Conservation (phyloP, 2,888 invertebrate species). For the Melanchra persicariae region DNA sequence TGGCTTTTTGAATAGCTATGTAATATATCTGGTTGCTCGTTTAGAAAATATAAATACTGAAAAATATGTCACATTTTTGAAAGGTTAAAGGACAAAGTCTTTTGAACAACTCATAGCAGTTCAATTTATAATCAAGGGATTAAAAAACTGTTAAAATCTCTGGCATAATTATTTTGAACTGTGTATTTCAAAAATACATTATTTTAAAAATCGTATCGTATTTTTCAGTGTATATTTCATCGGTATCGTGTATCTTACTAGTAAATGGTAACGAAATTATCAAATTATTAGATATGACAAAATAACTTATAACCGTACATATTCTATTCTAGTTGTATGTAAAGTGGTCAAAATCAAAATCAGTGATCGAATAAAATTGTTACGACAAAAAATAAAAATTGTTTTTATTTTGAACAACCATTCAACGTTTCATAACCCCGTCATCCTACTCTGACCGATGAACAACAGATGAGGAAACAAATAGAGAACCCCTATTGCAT, state of each 20-base stretch:
- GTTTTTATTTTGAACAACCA: conserved; percentile 57
- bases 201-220: conserved; percentile 17
- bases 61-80: conserved; percentile 31
- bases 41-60: conserved; percentile 42
- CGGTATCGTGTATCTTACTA: conserved; percentile 61
- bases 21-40: conserved; percentile 65
- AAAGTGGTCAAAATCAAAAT: conserved; percentile 82
- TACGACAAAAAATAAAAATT: conserved; percentile 81
- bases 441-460: not conserved
- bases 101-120: conserved; percentile 4
- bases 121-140: not conserved
- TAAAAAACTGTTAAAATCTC: not conserved
- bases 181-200: conserved; percentile 38
- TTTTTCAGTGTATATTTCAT: conserved; percentile 55
- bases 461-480: not conserved
- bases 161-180: not conserved
- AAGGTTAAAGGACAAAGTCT: conserved; percentile 37
- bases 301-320: conserved; percentile 79
- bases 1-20: conserved; percentile 77
- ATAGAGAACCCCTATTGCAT: no score
- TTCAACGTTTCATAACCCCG: not conserved
- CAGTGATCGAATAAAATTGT: conserved; percentile 91
- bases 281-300: conserved; percentile 69
- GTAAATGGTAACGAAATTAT: conserved; percentile 73
- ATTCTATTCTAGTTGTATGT: conserved; percentile 85